Conservation (phyloP, 2,797 vertebrate genomes). For the Typhlichthys eigenmanni region DNA sequence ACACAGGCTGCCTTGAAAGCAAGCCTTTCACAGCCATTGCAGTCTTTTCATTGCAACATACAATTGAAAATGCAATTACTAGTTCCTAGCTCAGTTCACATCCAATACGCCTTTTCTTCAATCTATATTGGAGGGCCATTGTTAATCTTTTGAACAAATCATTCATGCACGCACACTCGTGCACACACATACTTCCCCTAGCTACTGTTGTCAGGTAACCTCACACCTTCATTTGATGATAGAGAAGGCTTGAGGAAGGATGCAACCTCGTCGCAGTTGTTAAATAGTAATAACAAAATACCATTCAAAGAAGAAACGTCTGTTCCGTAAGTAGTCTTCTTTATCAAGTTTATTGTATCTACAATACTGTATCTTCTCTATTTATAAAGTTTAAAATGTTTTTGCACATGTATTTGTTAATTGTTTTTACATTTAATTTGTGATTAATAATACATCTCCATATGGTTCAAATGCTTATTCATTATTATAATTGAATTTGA, state of each 20-base stretch:
- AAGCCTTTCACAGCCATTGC: too few relatives aligned
- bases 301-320: not conserved
- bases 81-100: too few relatives aligned
- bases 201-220: slow-evolving; percentile 37
- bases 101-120: too few relatives aligned
- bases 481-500: too few relatives aligned
- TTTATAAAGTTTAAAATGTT: not conserved
- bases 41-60: too few relatives aligned
- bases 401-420: not conserved
- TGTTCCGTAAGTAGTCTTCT: slow-evolving; percentile 37
- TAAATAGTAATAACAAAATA: not conserved
- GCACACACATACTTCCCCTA: slow-evolving; percentile 1
- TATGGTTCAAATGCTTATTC: too few relatives aligned
- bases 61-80: too few relatives aligned
- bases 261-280: not conserved
- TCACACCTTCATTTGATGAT: slow-evolving; percentile 23
- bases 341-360: not conserved
- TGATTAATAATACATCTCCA: not conserved
- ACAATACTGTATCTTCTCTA: not conserved
- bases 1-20: too few relatives aligned
- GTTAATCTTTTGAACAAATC: too few relatives aligned
- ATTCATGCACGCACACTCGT: not conserved
- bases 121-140: too few relatives aligned
- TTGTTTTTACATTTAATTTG: not conserved
- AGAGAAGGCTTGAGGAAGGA: slow-evolving; percentile 18